Conservation (phyloP, 2,888 invertebrate species). For the Scaptodrosophila latifasciaeformis region DNA sequence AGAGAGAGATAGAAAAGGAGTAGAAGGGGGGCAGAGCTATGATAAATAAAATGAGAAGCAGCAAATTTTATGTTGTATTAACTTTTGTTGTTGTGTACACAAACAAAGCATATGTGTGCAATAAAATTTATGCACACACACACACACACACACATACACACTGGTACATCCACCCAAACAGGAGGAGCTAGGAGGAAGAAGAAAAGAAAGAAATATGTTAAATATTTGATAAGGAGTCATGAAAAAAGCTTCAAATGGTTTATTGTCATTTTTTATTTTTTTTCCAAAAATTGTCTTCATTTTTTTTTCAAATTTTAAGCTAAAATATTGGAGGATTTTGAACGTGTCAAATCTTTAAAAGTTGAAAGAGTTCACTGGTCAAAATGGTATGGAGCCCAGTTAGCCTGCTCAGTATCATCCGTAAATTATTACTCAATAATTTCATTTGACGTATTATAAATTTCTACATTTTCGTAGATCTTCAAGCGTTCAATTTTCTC, state of each 20-base stretch:
- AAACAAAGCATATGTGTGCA: neutral
- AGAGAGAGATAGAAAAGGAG: conserved; percentile 21
- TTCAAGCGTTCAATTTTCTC: conserved; percentile 98
- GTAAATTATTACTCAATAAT: conserved; percentile 99
- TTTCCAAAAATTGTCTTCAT: too few species aligned
- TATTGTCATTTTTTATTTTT: too few species aligned
- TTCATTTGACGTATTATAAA: conserved; percentile 98
- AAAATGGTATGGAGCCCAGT: conserved; percentile 90
- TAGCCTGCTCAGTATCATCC: conserved; percentile 79
- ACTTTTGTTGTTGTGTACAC: too few species aligned
- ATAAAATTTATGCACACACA: neutral
- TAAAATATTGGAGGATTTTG: too few species aligned
- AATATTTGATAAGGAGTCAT: too few species aligned
- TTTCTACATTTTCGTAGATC: conserved; percentile 98
- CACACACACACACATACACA: neutral
- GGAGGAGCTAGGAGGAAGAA: too few species aligned
- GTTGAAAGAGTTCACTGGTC: conserved; percentile 75
- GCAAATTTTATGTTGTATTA: too few species aligned
- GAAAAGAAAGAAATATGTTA: too few species aligned
- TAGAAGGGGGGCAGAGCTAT: conserved; percentile 5
- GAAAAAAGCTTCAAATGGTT: too few species aligned
- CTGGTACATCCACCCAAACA: neutral
- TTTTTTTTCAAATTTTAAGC: too few species aligned
- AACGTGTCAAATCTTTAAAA: conserved; percentile 70
- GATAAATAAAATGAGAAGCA: conserved; percentile 9